These are phyloP conservation scores for Sarotherodon lohbergeri DNA, from an alignment of 2,113 vertebrate species.

Conservation along the genomic window DNA sequence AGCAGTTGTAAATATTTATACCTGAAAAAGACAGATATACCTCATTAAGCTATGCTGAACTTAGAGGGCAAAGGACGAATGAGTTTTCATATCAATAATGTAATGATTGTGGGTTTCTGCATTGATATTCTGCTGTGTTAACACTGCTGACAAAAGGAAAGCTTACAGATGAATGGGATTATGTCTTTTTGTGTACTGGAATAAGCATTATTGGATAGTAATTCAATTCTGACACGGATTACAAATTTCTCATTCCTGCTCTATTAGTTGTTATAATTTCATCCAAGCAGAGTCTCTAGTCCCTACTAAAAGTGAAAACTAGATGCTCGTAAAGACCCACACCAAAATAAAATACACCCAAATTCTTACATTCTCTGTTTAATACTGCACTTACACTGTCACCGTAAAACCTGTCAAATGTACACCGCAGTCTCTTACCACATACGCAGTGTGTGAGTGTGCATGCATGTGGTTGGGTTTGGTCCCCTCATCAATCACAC, in stretches of 20 bases:
- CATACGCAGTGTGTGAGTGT: not conserved
- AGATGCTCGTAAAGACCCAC: not conserved
- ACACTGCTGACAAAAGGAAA: constrained; percentile 33
- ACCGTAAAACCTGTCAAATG: constrained; percentile 33
- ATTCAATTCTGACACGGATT: constrained; percentile 58
- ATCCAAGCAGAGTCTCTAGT: constrained; percentile 13
- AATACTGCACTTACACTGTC: not conserved
- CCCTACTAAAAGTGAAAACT: constrained; percentile 11
- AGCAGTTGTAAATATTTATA: constrained; percentile 52
- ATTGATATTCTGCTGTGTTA: constrained; percentile 43
- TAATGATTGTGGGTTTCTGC: constrained; percentile 31
- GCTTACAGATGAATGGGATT: constrained; percentile 55
- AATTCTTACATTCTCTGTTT: not conserved
- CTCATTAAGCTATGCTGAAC: constrained; percentile 46
- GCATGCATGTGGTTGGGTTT: constrained; percentile 2
- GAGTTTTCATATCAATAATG: constrained; percentile 40
- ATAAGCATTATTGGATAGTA: constrained; percentile 63
- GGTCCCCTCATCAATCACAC: constrained; percentile 58
- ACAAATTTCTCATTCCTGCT: constrained; percentile 53
- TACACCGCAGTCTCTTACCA: constrained; percentile 11
- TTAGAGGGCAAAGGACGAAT: constrained; percentile 47
- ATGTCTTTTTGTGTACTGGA: constrained; percentile 53
- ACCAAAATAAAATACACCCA: not conserved
- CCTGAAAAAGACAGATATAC: constrained; percentile 16
- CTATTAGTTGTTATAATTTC: constrained; percentile 51